These are phyloP conservation scores for Pangasianodon hypophthalmus DNA, from an alignment of 2,113 vertebrate genomes.

Conservation along the genomic window DNA sequence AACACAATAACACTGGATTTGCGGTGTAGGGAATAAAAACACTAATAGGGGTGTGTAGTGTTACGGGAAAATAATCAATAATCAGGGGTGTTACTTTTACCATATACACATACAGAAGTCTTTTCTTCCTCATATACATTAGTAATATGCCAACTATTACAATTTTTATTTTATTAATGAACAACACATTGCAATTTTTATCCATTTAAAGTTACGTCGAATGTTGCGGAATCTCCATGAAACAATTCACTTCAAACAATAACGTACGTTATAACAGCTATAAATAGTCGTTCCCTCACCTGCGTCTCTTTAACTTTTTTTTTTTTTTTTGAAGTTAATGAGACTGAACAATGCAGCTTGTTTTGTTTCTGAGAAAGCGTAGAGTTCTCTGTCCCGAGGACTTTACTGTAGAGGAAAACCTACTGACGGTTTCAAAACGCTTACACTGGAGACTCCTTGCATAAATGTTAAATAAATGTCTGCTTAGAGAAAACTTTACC, in stretches of 20 bases:
- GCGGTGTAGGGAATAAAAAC: background rate
- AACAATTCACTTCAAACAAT: too few relatives aligned
- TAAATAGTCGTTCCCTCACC: too few relatives aligned
- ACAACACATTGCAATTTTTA: background rate
- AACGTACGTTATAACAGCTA: too few relatives aligned
- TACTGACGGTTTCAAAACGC: background rate
- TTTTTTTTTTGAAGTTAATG: too few relatives aligned
- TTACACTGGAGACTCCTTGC: background rate
- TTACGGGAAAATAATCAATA: background rate
- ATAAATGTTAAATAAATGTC: too few relatives aligned
- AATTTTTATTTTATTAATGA: background rate
- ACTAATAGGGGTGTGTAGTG: background rate
- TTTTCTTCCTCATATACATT: background rate
- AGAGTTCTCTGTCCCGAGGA: too few relatives aligned
- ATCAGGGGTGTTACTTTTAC: background rate
- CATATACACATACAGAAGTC: background rate
- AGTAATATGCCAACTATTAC: background rate
- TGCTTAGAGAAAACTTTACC: too few relatives aligned
- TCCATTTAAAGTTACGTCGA: background rate
- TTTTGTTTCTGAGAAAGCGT: too few relatives aligned
- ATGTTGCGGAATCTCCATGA: too few relatives aligned
- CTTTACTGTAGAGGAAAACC: background rate
- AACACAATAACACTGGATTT: background rate
- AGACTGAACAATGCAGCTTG: too few relatives aligned
- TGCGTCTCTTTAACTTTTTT: too few relatives aligned